These are phyloP conservation scores for Synergus umbraculus DNA, from an alignment of 2,888 invertebrate species.

Conservation along the genomic window DNA sequence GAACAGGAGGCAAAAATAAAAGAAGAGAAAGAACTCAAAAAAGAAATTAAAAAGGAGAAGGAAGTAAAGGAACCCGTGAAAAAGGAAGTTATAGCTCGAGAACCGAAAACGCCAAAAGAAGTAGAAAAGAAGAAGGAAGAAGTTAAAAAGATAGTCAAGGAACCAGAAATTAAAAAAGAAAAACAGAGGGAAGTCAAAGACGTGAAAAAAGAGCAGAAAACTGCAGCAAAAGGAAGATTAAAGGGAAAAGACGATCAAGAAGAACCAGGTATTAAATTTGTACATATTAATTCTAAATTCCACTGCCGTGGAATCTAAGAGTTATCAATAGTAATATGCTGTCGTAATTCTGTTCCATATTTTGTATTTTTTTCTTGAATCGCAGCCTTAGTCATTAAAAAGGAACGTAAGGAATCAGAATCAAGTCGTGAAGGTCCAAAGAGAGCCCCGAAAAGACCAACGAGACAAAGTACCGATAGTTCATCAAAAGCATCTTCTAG, in stretches of 20 bases:
- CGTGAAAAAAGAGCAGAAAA: constrained; percentile 71
- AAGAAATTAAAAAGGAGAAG: constrained; percentile 73
- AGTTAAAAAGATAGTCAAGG: constrained; percentile 70
- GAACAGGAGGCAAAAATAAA: constrained; percentile 70
- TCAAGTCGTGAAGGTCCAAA: constrained; percentile 73
- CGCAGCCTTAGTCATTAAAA: constrained; percentile 65
- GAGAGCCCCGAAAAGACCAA: constrained; percentile 73
- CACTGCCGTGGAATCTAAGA: too few species aligned
- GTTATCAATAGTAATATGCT: too few species aligned
- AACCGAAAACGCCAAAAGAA: constrained; percentile 70
- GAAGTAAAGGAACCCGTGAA: constrained; percentile 70
- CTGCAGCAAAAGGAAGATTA: constrained; percentile 71
- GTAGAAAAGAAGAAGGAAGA: constrained; percentile 74
- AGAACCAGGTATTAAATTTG: constrained; percentile 64
- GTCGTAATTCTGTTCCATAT: background rate
- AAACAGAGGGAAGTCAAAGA: constrained; percentile 73
- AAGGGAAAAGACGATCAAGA: constrained; percentile 75
- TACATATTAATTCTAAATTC: background rate
- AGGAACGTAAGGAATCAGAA: constrained; percentile 75
- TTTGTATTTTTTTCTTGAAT: background rate
- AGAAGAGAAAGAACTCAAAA: constrained; percentile 71
- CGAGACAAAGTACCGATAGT: constrained; percentile 74
- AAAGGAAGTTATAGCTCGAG: constrained; percentile 68
- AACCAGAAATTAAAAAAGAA: constrained; percentile 72
- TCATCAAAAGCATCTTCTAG: constrained; percentile 73